A percentile compares a stretch with the other conserved stretches of the same genome.
phyloP scores from a whole-genome alignment of 1,140 invertebrate species.

The Bemisia tabaci region DNA sequence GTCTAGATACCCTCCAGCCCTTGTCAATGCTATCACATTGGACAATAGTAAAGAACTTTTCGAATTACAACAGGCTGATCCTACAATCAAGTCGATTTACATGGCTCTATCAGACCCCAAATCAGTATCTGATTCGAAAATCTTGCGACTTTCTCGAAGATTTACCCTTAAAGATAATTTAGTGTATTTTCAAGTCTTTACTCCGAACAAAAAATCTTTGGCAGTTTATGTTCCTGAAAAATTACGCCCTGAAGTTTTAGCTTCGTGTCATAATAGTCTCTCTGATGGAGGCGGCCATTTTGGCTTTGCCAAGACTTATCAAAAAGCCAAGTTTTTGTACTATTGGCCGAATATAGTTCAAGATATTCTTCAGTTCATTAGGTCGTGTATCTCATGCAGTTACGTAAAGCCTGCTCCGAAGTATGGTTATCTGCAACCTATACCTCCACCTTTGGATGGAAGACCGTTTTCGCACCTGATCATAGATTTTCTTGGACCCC shows the following conservation, averaged over 20 bases:
- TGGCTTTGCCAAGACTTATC: neutral
- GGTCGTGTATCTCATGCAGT: neutral
- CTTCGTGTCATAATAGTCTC: neutral
- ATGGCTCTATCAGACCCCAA: no score
- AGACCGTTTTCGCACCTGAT: neutral
- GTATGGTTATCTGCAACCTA: neutral
- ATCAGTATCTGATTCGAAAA: no score
- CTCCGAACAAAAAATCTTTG: no score
- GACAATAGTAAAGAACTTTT: no score
- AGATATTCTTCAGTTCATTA: neutral
- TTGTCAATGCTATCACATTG: no score
- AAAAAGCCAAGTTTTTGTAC: neutral
- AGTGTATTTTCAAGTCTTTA: no score
- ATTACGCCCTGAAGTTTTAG: neutral
- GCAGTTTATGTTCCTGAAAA: no score
- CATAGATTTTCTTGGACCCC: constrained; percentile 4
- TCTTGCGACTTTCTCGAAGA: no score
- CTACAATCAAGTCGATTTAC: no score
- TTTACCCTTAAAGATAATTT: no score
- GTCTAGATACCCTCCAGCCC: neutral
- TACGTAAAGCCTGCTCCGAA: neutral
- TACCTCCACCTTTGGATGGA: neutral
- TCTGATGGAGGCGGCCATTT: neutral
- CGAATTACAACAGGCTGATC: no score
- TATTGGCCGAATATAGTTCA: neutral